These are phyloP conservation scores for Ormia ochracea DNA, from an alignment of 2,888 invertebrate genomes.

Conservation along the genomic window DNA sequence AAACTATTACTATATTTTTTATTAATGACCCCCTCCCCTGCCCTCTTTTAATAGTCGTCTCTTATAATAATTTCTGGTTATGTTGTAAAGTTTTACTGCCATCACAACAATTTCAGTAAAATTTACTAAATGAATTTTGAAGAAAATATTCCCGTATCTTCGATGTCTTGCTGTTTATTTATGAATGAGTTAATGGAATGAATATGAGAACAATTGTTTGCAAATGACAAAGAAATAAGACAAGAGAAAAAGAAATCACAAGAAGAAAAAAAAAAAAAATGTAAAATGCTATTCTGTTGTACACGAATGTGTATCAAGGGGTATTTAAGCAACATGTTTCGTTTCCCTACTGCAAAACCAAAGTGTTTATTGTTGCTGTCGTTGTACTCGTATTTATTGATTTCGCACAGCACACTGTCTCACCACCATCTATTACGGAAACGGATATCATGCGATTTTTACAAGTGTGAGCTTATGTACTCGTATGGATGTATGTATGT, in stretches of 20 bases:
- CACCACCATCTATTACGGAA: background rate
- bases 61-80: background rate
- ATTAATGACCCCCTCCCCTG: background rate
- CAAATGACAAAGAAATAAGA: background rate
- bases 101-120: constrained; percentile 7
- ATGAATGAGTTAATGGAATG: constrained; percentile 28
- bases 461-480: background rate
- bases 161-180: constrained; percentile 3
- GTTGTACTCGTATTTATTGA: constrained; percentile 26
- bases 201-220: constrained; percentile 13
- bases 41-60: background rate
- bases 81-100: background rate
- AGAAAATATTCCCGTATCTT: background rate
- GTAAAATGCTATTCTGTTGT: background rate
- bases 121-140: constrained; percentile 28
- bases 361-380: constrained; percentile 26
- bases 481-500: background rate
- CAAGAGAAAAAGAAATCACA: background rate
- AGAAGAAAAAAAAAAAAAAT: background rate
- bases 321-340: constrained; percentile 6
- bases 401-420: constrained; percentile 3
- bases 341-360: background rate
- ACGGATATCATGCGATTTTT: background rate
- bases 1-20: background rate
- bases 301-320: background rate